These are phyloP conservation scores for Aleiodes sp. DNA, from an alignment of 1,140 invertebrate species.

Conservation along the genomic window DNA sequence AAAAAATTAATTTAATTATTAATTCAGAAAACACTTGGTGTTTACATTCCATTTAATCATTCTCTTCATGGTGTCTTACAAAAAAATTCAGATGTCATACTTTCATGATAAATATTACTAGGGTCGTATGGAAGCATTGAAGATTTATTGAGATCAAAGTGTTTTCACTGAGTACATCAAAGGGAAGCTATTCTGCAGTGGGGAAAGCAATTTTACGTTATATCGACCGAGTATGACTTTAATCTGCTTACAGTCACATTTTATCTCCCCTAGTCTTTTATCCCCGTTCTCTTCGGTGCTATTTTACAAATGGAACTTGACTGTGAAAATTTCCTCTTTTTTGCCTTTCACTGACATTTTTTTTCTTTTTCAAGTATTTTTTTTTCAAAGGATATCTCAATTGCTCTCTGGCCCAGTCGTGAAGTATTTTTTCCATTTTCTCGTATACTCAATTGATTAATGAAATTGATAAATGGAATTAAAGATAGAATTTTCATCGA, in stretches of 20 bases:
- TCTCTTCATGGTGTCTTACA: not conserved
- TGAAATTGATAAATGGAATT: constrained; percentile 38
- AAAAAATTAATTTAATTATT: no score
- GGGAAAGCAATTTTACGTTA: constrained; percentile 19
- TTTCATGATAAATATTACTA: constrained; percentile 1
- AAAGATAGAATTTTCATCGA: constrained; percentile 37
- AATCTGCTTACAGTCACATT: constrained; percentile 14
- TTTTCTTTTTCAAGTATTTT: not conserved
- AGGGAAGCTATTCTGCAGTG: not conserved
- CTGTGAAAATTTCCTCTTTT: not conserved
- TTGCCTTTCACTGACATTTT: not conserved
- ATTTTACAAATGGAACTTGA: constrained; percentile 8
- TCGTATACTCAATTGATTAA: constrained; percentile 37
- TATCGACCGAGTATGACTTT: not conserved
- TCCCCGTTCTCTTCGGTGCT: not conserved
- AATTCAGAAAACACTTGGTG: no score
- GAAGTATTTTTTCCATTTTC: constrained; percentile 32
- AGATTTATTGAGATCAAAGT: constrained; percentile 23
- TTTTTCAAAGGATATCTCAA: not conserved
- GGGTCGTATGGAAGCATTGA: not conserved
- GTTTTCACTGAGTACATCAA: constrained; percentile 5
- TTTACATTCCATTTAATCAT: no score
- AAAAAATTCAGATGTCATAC: no score
- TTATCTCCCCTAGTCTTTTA: not conserved
- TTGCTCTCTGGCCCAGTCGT: not conserved